Evolutionary conservation across 2,113 vertebrate genomes (phyloP), one percentile per base, ranked within the genome.

Genomic region (Seriola rivoliana): DNA sequence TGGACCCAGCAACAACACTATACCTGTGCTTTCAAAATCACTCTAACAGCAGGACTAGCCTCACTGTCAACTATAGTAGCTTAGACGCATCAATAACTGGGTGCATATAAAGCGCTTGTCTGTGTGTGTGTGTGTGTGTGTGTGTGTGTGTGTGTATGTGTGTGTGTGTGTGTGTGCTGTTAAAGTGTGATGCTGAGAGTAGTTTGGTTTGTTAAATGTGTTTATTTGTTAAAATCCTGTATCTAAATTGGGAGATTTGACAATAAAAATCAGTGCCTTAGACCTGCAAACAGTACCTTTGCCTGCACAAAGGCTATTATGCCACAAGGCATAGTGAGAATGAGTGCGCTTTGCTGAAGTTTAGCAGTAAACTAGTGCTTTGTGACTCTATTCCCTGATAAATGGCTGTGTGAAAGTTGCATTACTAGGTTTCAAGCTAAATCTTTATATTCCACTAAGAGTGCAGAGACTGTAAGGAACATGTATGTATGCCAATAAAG

Each of bases 1-100:
- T 95, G 95, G 94, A 95, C 95, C 95, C 95, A 96, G 95, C 95
- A 96, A 96, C 95, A 90, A 95, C 91, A 92, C 91, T 88, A 95
- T 96, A 96, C 95, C 95, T 96, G 94, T 94, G 85, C 86, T 94
- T 92, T 94, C 82, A 90, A 85, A 92, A 90, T 86, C 91, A 93
- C 82, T 91, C 88, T 91, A 89, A 91, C 90, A 92, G 82, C 89
- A 91, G 90, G 87, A 94, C 86, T 93, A 95, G 94, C 93, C 92
- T 94, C 85, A 66, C 67, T 93, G 71, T 94, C 90, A 84, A 85
- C 87, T 91, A 74, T 71, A 86, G 90, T 94, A 93, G 92, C 79
- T 84, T 93, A 92, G 87, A 84, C 40, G 84, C 88, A 81, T 92
- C 86, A 71, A 74, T 92, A 89, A 80, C 82, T 58, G 81, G 89